These are phyloP conservation scores for Triplophysa rosa DNA, from an alignment of 2,113 vertebrate genomes.

Conservation along the genomic window DNA sequence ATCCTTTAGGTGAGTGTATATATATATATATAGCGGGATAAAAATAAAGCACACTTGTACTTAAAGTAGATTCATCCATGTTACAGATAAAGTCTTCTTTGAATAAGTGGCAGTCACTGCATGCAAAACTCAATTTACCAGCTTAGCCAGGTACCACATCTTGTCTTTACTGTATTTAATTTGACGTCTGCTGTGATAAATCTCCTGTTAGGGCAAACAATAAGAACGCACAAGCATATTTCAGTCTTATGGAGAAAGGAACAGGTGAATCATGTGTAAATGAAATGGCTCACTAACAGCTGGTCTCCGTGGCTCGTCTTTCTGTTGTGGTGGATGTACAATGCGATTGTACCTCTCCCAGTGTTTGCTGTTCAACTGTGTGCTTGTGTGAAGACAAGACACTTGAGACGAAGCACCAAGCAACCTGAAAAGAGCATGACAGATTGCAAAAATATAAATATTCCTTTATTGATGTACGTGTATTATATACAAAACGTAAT, in stretches of 20 bases:
- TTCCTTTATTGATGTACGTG: no score
- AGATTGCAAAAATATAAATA: background rate
- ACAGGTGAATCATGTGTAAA: background rate
- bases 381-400: conserved; percentile 78
- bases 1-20: no score
- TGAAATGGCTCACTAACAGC: conserved; percentile 77
- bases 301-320: conserved; percentile 83
- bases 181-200: conserved; percentile 88
- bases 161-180: conserved; percentile 98
- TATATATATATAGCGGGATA: no score
- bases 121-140: conserved; percentile 77
- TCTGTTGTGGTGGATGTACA: conserved; percentile 85
- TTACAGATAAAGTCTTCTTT: no score
- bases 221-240: background rate
- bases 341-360: conserved; percentile 88
- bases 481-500: no score
- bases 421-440: conserved; percentile 66
- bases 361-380: conserved; percentile 63
- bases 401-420: conserved; percentile 43
- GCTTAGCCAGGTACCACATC: conserved; percentile 97
- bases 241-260: background rate
- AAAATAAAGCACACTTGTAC: no score
- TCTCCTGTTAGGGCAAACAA: conserved; percentile 73
- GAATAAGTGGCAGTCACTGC: background rate
- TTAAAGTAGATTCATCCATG: no score